Evolutionary conservation across 2,888 invertebrate species (phyloP).

Genomic region (Heliconius sara): DNA sequence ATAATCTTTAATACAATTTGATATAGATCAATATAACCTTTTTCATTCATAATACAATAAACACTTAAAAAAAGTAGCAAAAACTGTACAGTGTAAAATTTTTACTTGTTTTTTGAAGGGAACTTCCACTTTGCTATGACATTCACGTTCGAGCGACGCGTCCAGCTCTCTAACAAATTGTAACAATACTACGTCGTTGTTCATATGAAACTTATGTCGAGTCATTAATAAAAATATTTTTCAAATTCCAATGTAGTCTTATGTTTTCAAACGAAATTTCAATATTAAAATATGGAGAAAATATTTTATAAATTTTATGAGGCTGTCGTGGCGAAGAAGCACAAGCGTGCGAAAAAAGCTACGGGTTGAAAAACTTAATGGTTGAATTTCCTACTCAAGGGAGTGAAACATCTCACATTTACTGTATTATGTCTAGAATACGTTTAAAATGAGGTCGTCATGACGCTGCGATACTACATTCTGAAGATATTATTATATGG

Average conservation of each 20-base stretch:
- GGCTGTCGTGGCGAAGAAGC: not conserved
- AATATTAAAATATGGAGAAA: too few species aligned
- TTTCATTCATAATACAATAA: not conserved
- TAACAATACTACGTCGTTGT: conserved; percentile 4
- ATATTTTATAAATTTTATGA: not conserved
- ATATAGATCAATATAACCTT: not conserved
- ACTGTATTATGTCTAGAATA: too few species aligned
- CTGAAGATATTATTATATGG: too few species aligned
- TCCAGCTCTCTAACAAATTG: conserved; percentile 10
- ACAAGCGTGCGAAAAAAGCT: not conserved
- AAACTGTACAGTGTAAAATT: not conserved
- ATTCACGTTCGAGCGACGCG: conserved; percentile 7
- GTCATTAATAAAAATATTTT: conserved; percentile 4
- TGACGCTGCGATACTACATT: too few species aligned
- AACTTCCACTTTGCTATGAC: conserved; percentile 16
- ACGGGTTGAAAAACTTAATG: not conserved
- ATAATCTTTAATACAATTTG: too few species aligned
- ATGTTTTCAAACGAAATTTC: too few species aligned
- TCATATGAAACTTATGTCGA: conserved; percentile 6
- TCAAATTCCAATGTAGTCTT: not conserved
- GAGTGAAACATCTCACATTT: not conserved
- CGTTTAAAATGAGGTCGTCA: too few species aligned
- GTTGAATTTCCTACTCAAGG: not conserved
- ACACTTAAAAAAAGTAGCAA: not conserved
- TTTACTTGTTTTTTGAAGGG: not conserved